A percentile compares a stretch with the other conserved stretches of the same genome.
These are phyloP conservation scores for Chloromyia formosa DNA, from an alignment of 2,888 invertebrate genomes.

Conservation along the genomic window DNA sequence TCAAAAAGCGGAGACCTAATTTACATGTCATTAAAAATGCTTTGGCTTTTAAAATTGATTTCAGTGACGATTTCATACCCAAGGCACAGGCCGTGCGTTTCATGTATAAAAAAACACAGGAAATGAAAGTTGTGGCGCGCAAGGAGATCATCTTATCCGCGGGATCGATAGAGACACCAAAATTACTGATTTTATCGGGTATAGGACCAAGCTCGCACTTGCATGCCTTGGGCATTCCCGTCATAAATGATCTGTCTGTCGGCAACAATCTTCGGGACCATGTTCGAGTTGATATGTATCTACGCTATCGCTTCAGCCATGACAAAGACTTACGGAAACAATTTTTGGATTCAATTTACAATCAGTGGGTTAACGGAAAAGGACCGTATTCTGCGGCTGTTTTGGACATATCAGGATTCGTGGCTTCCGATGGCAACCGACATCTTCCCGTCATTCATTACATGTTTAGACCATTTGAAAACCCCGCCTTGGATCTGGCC, in stretches of 20 bases:
- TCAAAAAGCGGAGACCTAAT: slow-evolving; percentile 58
- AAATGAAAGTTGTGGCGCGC: slow-evolving; percentile 48
- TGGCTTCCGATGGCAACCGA: slow-evolving; percentile 59
- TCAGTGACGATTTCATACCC: slow-evolving; percentile 26
- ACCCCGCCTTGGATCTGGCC: not conserved
- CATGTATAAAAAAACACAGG: slow-evolving; percentile 29
- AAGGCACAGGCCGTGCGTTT: slow-evolving; percentile 37
- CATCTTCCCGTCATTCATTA: slow-evolving; percentile 66
- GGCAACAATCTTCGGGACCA: slow-evolving; percentile 85
- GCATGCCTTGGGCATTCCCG: slow-evolving; percentile 50
- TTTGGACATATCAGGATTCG: slow-evolving; percentile 63
- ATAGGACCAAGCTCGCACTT: slow-evolving; percentile 54
- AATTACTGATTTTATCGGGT: slow-evolving; percentile 55
- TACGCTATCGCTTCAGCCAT: slow-evolving; percentile 49
- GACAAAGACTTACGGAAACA: slow-evolving; percentile 41
- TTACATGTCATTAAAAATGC: slow-evolving; percentile 55
- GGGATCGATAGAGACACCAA: slow-evolving; percentile 55
- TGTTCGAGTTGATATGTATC: slow-evolving; percentile 66
- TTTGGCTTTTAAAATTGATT: slow-evolving; percentile 47
- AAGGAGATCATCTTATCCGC: slow-evolving; percentile 56
- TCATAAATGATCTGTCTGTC: slow-evolving; percentile 63
- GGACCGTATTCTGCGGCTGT: slow-evolving; percentile 56
- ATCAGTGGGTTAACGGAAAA: slow-evolving; percentile 61
- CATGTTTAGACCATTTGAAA: not conserved
- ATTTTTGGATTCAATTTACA: slow-evolving; percentile 50